A percentile compares a stretch with the other conserved stretches of the same genome.
Conservation (phyloP, 2,888 invertebrate species). For the Aspidiotus rigidus region DNA sequence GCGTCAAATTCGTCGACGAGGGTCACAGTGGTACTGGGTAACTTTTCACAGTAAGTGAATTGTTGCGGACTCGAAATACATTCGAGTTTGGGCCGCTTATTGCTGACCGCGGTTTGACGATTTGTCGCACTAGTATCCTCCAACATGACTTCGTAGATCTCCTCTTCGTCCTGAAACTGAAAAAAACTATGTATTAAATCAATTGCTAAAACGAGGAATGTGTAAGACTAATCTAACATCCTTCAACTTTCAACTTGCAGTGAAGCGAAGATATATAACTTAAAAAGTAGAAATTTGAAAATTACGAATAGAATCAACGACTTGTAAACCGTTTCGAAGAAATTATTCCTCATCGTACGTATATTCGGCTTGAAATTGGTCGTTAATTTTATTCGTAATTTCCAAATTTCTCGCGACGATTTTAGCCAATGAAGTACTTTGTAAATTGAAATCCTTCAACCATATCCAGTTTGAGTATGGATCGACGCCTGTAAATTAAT, state of each 20-base stretch:
- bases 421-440: no score
- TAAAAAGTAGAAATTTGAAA: not conserved
- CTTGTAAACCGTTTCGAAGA: no score
- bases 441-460: no score
- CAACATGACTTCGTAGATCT: no score
- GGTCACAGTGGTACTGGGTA: not conserved
- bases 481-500: no score
- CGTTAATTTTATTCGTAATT: not conserved
- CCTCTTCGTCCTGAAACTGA: not conserved
- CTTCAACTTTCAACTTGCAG: not conserved
- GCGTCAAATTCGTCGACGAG: conserved; percentile 7
- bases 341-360: no score
- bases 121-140: not conserved
- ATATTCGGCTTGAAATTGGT: no score
- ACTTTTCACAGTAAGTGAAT: not conserved
- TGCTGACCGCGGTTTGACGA: not conserved
- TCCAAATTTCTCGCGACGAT: no score
- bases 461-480: no score
- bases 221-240: not conserved
- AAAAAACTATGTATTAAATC: not conserved
- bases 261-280: not conserved
- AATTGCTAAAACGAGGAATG: not conserved
- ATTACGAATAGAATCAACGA: no score
- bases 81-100: not conserved
- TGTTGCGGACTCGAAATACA: not conserved